Percentiles rank a stretch among this genome's conserved stretches.
These are phyloP conservation scores for Gasterosteus aculeatus DNA, from an alignment of 2,113 vertebrate species.

Conservation along the genomic window DNA sequence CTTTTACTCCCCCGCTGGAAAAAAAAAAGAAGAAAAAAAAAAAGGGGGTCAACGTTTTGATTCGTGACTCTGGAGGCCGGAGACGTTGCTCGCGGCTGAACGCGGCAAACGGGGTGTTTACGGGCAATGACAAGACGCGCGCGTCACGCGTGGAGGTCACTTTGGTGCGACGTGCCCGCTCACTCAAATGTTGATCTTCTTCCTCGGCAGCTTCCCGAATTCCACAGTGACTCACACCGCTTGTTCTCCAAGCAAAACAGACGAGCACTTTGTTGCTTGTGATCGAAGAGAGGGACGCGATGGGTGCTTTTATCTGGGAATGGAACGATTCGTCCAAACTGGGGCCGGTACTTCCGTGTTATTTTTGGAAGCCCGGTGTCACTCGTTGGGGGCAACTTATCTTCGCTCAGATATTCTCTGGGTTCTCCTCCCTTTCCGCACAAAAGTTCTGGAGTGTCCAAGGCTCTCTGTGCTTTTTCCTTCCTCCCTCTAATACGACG, in stretches of 20 bases:
- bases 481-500: conserved; percentile 80
- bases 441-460: conserved; percentile 69
- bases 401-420: conserved; percentile 56
- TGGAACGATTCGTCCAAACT: conserved; percentile 6
- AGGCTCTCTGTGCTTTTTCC: conserved; percentile 82
- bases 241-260: conserved; percentile 13
- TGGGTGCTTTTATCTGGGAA: not conserved
- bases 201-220: conserved; percentile 20
- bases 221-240: conserved; percentile 20
- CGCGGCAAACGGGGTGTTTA: conserved; percentile 17
- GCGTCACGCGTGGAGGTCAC: conserved; percentile 28
- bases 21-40: not conserved
- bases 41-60: conserved; percentile 20
- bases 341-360: conserved; percentile 42
- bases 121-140: conserved; percentile 16
- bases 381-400: conserved; percentile 45
- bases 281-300: not conserved
- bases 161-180: conserved; percentile 27
- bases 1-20: conserved; percentile 51
- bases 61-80: conserved; percentile 29
- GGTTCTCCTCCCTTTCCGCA: conserved; percentile 75
- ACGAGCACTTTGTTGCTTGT: conserved; percentile 6
- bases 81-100: conserved; percentile 35
- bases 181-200: conserved; percentile 12
- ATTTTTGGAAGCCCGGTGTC: conserved; percentile 50